These are phyloP conservation scores for Distichodus sexfasciatus DNA, from an alignment of 2,797 vertebrate genomes.

Conservation along the genomic window DNA sequence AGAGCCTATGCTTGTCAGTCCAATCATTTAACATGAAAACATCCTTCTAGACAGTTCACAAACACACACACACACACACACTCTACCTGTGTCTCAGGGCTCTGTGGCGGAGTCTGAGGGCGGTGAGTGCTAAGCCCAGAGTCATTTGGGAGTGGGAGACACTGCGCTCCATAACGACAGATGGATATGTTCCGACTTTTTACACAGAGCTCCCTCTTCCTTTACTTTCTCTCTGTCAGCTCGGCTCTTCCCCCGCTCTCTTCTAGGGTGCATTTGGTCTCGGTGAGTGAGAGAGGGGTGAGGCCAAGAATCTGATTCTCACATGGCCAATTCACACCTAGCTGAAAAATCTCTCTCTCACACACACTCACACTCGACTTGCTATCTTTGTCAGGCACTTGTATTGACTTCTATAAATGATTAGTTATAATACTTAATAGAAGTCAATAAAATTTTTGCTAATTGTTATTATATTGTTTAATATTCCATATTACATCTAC, in stretches of 20 bases:
- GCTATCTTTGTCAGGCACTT: too few species aligned
- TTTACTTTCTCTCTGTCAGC: not conserved
- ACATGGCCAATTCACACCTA: conserved; percentile 47
- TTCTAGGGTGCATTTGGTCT: not conserved
- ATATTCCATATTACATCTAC: too few species aligned
- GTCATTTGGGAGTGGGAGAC: conserved; percentile 50
- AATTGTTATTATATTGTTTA: too few species aligned
- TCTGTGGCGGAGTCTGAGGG: conserved; percentile 70
- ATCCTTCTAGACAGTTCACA: conserved; percentile 11
- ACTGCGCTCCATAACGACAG: conserved; percentile 61
- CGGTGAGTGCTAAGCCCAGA: conserved; percentile 69
- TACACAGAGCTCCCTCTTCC: not conserved
- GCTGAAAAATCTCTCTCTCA: conserved; percentile 16
- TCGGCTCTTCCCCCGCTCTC: not conserved
- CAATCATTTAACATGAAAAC: not conserved
- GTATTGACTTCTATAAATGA: too few species aligned
- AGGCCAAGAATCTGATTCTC: conserved; percentile 19
- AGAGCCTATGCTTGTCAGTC: not conserved
- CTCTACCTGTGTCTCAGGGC: conserved; percentile 69
- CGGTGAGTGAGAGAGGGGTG: not conserved
- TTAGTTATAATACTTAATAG: too few species aligned
- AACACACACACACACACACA: not conserved
- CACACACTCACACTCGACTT: not conserved
- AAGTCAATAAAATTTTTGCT: too few species aligned
- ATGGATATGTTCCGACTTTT: not conserved